These are phyloP conservation scores for Cotesia chilonis DNA, from an alignment of 1,140 invertebrate species.

Conservation along the genomic window DNA sequence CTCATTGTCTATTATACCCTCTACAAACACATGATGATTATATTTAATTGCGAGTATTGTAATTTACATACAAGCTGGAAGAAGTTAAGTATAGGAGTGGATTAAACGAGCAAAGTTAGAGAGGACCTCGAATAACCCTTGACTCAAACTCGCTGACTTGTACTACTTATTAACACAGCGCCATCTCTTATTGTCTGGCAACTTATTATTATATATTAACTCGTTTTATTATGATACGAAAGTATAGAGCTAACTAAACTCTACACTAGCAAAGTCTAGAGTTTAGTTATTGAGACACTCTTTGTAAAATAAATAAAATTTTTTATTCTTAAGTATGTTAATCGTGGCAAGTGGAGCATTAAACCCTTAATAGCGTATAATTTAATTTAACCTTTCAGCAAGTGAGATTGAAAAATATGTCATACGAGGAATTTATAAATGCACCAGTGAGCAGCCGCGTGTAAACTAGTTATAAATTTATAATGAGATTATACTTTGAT, in stretches of 20 bases:
- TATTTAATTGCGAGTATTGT: too few species aligned
- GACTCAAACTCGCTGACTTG: background rate
- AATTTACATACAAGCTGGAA: background rate
- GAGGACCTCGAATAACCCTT: too few species aligned
- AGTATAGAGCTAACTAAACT: too few species aligned
- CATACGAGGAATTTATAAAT: slow-evolving; percentile 17
- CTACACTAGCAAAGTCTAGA: too few species aligned
- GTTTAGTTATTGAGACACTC: slow-evolving; percentile 15
- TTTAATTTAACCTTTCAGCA: slow-evolving; percentile 29
- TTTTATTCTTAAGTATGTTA: slow-evolving; percentile 22
- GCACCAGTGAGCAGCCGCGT: slow-evolving; percentile 1
- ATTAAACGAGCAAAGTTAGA: too few species aligned
- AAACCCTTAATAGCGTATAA: slow-evolving; percentile 29
- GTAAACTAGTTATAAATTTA: too few species aligned
- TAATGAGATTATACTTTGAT: background rate
- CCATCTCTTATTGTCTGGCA: too few species aligned
- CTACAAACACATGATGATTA: too few species aligned
- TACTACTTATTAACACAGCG: too few species aligned
- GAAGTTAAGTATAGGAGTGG: too few species aligned
- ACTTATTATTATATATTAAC: too few species aligned
- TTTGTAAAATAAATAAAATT: background rate
- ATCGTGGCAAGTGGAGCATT: slow-evolving; percentile 29
- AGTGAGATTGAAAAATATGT: slow-evolving; percentile 19
- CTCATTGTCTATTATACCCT: background rate
- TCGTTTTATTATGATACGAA: too few species aligned